These are phyloP conservation scores for Turritopsis rubra DNA, from an alignment of 30 jellyfish, hydroid and myxozoan genomes.

Conservation along the genomic window DNA sequence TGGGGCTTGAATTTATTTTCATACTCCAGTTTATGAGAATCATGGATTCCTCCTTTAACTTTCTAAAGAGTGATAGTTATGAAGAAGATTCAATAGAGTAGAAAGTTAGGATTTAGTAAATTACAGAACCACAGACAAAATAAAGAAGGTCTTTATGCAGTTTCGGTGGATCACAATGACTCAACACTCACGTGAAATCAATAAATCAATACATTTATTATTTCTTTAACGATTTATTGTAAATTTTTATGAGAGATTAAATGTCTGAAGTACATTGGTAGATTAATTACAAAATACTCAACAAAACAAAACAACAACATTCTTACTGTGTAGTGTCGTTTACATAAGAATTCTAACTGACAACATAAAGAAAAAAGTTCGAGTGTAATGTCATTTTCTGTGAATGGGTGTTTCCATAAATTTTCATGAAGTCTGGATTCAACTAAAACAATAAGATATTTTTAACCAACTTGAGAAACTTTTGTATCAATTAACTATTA, in stretches of 20 bases:
- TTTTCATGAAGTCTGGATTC: conserved; percentile 16
- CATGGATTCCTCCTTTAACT: conserved; percentile 12
- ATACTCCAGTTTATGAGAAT: conserved; percentile 8
- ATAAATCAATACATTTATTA: too few relatives aligned
- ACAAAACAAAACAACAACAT: too few relatives aligned
- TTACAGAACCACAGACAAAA: too few relatives aligned
- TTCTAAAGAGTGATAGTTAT: conserved; percentile 7
- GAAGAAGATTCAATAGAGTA: background rate
- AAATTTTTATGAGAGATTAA: too few relatives aligned
- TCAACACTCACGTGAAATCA: background rate
- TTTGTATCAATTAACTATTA: background rate
- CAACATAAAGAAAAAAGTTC: conserved; percentile 28
- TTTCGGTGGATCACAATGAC: too few relatives aligned
- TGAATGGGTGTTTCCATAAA: conserved; percentile 15
- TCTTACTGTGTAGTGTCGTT: conserved; percentile 6
- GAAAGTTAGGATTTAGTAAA: too few relatives aligned
- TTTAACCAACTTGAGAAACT: background rate
- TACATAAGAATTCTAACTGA: conserved; percentile 23
- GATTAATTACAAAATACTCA: too few relatives aligned
- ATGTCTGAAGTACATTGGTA: too few relatives aligned
- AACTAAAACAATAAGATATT: conserved; percentile 14
- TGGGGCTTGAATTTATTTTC: conserved; percentile 4
- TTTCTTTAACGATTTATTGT: background rate
- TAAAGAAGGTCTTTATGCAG: too few relatives aligned
- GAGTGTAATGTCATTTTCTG: conserved; percentile 20